phyloP scores from a whole-genome alignment of 2,113 vertebrate species.

The Muntiacus muntjak region DNA sequence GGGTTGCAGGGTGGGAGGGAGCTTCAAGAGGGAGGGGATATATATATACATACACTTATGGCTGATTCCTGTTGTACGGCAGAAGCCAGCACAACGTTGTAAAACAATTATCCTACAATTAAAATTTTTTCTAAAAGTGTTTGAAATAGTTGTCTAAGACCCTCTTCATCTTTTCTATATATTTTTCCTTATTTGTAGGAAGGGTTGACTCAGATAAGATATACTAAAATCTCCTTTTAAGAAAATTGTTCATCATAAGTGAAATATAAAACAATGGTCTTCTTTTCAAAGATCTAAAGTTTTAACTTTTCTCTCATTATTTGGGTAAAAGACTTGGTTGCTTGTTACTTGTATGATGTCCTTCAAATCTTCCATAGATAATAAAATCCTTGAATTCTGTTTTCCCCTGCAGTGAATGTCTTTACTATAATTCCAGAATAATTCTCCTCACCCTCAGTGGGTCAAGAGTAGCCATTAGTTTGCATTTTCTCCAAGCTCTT shows the following conservation, averaged over 20 bases:
- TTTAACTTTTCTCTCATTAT: background rate
- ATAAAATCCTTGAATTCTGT: background rate
- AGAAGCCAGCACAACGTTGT: background rate
- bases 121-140: background rate
- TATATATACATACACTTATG: background rate
- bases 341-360: background rate
- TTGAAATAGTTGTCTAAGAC: background rate
- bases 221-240: background rate
- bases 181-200: background rate
- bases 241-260: background rate
- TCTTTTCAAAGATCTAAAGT: background rate
- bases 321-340: background rate
- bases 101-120: background rate
- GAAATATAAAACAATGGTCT: background rate
- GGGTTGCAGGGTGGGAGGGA: background rate
- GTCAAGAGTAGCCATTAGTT: background rate
- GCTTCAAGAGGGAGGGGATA: background rate
- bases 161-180: background rate
- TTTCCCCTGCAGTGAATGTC: background rate
- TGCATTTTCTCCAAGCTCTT: background rate
- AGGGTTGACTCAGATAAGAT: background rate
- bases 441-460: background rate
- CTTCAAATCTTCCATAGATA: background rate
- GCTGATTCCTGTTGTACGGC: background rate
- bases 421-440: background rate